Conservation (phyloP, 2,113 vertebrate species). For the Terrapene triunguis region DNA sequence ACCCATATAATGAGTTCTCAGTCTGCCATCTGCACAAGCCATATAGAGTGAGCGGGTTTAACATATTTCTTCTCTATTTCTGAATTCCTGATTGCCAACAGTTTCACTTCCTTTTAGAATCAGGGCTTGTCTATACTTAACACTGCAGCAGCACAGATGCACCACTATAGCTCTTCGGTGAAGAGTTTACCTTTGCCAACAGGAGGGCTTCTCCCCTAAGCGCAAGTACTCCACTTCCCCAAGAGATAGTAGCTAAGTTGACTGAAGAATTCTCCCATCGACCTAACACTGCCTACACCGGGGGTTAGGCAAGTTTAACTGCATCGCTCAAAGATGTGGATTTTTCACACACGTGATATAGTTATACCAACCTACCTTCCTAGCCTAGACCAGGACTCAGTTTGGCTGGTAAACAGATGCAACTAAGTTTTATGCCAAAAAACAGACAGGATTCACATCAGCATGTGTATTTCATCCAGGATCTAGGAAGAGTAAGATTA, state of each 20-base stretch:
- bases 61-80: background rate
- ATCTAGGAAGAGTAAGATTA: background rate
- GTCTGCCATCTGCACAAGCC: background rate
- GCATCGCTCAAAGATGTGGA: background rate
- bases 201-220: background rate
- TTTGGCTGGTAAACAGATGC: background rate
- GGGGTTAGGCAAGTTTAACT: background rate
- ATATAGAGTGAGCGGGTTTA: background rate
- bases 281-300: background rate
- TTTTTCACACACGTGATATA: background rate
- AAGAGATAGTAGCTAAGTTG: background rate
- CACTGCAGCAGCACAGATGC: background rate
- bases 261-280: background rate
- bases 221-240: background rate
- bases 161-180: no score
- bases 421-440: background rate
- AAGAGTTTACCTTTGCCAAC: background rate
- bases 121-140: background rate
- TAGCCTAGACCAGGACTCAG: background rate
- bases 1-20: background rate
- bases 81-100: background rate
- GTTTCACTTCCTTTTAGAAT: background rate
- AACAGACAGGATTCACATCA: background rate
- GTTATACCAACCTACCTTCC: background rate
- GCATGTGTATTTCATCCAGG: background rate